Evolutionary conservation across 2,113 vertebrate species (phyloP).

Genomic region (Rhadina sibilatrix): DNA sequence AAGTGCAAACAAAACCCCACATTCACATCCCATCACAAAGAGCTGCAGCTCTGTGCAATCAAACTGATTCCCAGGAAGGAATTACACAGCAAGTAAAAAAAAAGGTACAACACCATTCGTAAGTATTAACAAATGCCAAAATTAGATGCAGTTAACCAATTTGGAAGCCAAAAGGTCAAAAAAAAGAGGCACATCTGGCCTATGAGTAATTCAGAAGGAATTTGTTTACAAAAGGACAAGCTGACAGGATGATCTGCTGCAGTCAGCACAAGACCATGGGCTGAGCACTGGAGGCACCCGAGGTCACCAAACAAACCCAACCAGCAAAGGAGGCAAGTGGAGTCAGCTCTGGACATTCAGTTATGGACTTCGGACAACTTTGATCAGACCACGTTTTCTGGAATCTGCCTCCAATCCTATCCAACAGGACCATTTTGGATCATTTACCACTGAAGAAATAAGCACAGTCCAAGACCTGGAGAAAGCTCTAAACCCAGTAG

Average conservation of each 20-base stretch:
- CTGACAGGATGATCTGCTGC: conserved; percentile 20
- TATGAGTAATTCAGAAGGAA: conserved; percentile 45
- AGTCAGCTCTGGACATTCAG: not conserved
- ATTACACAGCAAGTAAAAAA: not conserved
- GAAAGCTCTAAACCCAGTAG: not conserved
- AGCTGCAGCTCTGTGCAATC: not conserved
- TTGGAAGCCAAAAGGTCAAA: conserved; percentile 40
- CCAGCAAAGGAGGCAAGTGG: not conserved
- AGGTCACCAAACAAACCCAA: not conserved
- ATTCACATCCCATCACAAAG: not conserved
- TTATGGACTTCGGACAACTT: not conserved
- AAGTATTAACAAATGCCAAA: conserved; percentile 8
- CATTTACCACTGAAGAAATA: not conserved
- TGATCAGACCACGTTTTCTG: not conserved
- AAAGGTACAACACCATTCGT: not conserved
- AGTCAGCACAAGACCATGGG: not conserved
- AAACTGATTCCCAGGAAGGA: not conserved
- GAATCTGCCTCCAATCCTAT: not conserved
- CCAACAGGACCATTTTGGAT: not conserved
- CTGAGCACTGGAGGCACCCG: not conserved
- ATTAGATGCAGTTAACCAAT: conserved; percentile 9
- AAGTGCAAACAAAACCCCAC: not conserved
- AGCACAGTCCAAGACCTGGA: not conserved
- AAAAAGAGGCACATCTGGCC: conserved; percentile 45
- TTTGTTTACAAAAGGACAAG: conserved; percentile 46